A percentile compares a stretch with the other conserved stretches of the same genome.
phyloP scores from a whole-genome alignment of 2,888 invertebrate genomes.

The Kuschelorhynchus macadamiae region DNA sequence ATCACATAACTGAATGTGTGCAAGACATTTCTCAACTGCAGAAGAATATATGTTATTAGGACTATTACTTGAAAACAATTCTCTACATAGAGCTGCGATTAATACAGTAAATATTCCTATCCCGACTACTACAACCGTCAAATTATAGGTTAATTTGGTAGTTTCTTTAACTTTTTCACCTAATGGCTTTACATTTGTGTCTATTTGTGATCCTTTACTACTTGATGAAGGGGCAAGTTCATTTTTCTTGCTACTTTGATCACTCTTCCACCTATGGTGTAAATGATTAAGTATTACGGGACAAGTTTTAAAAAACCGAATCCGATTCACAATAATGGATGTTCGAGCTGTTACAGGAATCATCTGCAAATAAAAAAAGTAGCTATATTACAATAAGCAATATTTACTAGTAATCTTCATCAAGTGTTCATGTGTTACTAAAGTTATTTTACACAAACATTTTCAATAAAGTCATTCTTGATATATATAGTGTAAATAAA shows the following conservation, averaged over 20 bases:
- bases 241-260: background rate
- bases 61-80: conserved; percentile 90
- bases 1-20: conserved; percentile 83
- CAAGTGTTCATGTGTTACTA: too few relatives aligned
- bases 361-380: too few relatives aligned
- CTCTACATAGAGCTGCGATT: conserved; percentile 87
- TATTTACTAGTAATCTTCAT: too few relatives aligned
- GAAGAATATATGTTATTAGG: conserved; percentile 87
- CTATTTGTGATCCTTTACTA: conserved; percentile 56
- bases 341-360: too few relatives aligned
- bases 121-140: conserved; percentile 81
- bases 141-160: conserved; percentile 89
- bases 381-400: too few relatives aligned
- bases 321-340: too few relatives aligned
- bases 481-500: too few relatives aligned
- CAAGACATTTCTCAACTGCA: conserved; percentile 82
- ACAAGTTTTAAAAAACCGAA: background rate
- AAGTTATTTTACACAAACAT: too few relatives aligned
- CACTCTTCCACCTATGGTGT: background rate
- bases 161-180: conserved; percentile 90
- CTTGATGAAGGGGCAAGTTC: background rate
- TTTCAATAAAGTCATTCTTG: too few relatives aligned
- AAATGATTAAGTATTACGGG: background rate
- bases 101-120: conserved; percentile 86
- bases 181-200: conserved; percentile 75